Conservation (phyloP, 2,888 invertebrate species). For the Seladonia tumulorum region DNA sequence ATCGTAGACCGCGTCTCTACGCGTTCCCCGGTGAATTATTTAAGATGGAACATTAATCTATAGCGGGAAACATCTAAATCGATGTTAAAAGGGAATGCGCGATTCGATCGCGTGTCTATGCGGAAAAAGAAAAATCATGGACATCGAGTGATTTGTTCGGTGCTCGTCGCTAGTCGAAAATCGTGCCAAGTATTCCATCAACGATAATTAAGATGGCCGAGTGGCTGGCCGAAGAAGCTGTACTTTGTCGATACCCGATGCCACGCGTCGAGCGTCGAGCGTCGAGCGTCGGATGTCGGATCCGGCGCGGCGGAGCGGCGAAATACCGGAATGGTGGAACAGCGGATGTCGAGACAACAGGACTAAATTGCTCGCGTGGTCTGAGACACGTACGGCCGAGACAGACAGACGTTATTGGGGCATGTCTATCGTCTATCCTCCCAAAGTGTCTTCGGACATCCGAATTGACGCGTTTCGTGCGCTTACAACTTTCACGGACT, state of each 20-base stretch:
- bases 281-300: neutral
- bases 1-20: neutral
- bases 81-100: neutral
- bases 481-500: slow-evolving; percentile 47
- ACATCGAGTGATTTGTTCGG: neutral
- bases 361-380: slow-evolving; percentile 41
- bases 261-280: neutral
- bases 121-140: neutral
- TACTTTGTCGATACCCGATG: neutral
- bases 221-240: slow-evolving; percentile 22
- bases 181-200: slow-evolving; percentile 6
- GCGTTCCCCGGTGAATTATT: neutral
- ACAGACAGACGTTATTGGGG: slow-evolving; percentile 76
- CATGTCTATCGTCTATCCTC: slow-evolving; percentile 67
- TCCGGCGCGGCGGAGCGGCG: neutral
- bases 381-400: slow-evolving; percentile 28
- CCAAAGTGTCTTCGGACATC: slow-evolving; percentile 65
- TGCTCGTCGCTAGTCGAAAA: neutral
- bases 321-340: neutral
- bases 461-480: slow-evolving; percentile 80
- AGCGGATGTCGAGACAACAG: neutral
- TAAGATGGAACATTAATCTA: neutral
- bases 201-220: slow-evolving; percentile 22
- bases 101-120: neutral
- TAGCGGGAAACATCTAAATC: neutral